Conservation (phyloP, 1,140 invertebrate genomes). For the Venustaconcha ellipsiformis region DNA sequence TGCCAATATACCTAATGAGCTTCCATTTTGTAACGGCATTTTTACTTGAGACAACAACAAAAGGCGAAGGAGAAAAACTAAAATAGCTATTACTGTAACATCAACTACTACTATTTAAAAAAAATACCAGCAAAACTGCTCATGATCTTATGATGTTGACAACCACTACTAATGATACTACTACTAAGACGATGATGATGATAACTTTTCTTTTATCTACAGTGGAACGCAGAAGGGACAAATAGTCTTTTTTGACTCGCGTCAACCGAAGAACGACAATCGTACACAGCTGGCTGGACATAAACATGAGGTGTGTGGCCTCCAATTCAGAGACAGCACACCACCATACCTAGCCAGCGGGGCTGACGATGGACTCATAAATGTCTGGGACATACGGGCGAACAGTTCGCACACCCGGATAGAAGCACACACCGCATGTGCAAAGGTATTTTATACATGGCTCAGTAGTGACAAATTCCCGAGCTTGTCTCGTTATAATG, state of each 20-base stretch:
- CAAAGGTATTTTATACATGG: conserved; percentile 15
- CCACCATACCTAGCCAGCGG: conserved; percentile 32
- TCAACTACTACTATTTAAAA: background rate
- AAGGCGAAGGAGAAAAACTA: background rate
- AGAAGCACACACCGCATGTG: conserved; percentile 31
- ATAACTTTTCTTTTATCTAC: background rate
- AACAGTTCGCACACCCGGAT: conserved; percentile 6
- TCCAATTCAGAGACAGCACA: conserved; percentile 16
- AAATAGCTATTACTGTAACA: background rate
- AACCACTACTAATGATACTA: background rate
- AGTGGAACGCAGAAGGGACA: conserved; percentile 31
- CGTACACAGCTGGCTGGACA: conserved; percentile 1
- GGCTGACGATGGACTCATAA: conserved; percentile 34
- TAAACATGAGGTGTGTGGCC: conserved; percentile 29
- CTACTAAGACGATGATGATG: conserved; percentile 1
- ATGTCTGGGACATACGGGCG: conserved; percentile 36
- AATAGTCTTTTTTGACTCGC: conserved; percentile 24
- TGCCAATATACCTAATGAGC: too few relatives aligned
- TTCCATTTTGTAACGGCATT: background rate
- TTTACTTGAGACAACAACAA: conserved; percentile 20
- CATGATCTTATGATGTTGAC: background rate
- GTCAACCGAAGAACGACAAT: conserved; percentile 11
- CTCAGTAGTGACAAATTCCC: too few relatives aligned
- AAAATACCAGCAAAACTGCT: background rate
- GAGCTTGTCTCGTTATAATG: too few relatives aligned